Evolutionary conservation across 2,113 vertebrate species (phyloP).

Genomic region (Merops nubicus): DNA sequence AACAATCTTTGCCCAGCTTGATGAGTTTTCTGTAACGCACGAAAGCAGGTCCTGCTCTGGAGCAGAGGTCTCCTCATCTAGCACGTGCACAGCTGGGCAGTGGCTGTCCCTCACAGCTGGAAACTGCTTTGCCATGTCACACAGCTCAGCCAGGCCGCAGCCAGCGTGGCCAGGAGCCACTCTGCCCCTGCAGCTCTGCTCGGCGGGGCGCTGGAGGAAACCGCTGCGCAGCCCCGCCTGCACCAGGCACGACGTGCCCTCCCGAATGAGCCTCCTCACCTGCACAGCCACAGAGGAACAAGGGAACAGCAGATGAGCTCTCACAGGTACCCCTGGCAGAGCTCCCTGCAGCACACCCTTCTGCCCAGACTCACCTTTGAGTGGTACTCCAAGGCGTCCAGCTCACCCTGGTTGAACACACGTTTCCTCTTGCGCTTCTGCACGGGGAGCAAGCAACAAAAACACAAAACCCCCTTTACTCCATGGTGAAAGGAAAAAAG

Average conservation of each 20-base stretch:
- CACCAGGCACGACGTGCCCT: slow-evolving; percentile 82
- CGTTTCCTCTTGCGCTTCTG: slow-evolving; percentile 87
- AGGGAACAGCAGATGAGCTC: neutral
- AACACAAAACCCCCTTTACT: neutral
- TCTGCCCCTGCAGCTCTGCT: neutral
- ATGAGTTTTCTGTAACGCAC: slow-evolving; percentile 80
- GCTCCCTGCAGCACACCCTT: fast-evolving
- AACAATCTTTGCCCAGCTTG: slow-evolving; percentile 70
- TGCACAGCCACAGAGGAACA: slow-evolving; percentile 48
- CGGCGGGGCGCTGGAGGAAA: slow-evolving; percentile 65
- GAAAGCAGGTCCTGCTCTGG: slow-evolving; percentile 83
- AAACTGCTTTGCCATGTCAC: slow-evolving; percentile 90
- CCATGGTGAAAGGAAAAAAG: neutral
- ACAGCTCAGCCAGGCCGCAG: slow-evolving; percentile 84
- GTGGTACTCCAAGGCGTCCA: slow-evolving; percentile 84
- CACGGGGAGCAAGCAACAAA: neutral
- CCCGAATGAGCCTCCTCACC: slow-evolving; percentile 83
- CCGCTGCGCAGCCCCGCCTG: slow-evolving; percentile 79
- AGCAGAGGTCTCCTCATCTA: slow-evolving; percentile 49
- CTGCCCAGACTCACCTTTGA: slow-evolving; percentile 75
- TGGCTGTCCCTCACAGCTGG: slow-evolving; percentile 63
- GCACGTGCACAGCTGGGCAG: slow-evolving; percentile 30
- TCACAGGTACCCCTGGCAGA: neutral
- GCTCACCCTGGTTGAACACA: slow-evolving; percentile 88
- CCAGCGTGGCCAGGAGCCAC: slow-evolving; percentile 31